Percentiles rank a stretch among this genome's conserved stretches.
Evolutionary conservation across 2,797 vertebrate species (phyloP).

Genomic region (Rhabdomys pumilio): DNA sequence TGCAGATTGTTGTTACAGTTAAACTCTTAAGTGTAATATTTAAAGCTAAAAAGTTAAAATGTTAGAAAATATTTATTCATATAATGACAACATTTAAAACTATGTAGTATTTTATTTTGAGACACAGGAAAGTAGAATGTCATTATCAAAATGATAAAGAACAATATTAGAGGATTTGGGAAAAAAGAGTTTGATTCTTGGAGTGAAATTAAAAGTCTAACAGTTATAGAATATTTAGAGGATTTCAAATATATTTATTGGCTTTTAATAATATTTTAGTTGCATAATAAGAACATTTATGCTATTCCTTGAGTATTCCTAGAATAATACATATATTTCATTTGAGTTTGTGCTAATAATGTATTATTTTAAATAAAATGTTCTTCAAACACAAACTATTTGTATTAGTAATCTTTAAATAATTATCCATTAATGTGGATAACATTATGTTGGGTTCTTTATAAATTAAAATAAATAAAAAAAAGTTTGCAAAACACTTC

Average conservation of each 20-base stretch:
- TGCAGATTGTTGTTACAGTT: too few species aligned
- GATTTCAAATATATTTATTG: not conserved
- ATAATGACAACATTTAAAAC: conserved; percentile 4
- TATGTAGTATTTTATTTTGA: not conserved
- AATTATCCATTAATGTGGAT: conserved; percentile 32
- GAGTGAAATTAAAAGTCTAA: not conserved
- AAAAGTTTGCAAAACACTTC: not conserved
- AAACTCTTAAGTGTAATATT: too few species aligned
- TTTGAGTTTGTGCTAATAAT: not conserved
- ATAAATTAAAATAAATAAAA: not conserved
- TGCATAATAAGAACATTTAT: not conserved
- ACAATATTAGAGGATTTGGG: not conserved
- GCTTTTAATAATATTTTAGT: not conserved
- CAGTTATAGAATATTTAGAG: not conserved
- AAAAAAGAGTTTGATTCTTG: not conserved
- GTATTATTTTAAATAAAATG: not conserved
- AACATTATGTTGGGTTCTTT: not conserved
- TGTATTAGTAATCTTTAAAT: conserved; percentile 18
- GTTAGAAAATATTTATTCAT: not conserved
- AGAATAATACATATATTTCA: not conserved
- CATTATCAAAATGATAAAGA: not conserved
- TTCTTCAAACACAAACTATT: not conserved
- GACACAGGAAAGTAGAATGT: not conserved
- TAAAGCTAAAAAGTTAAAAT: not conserved
- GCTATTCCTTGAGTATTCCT: not conserved